Evolutionary conservation across 2,113 vertebrate genomes (phyloP).

Genomic region (Puma concolor): DNA sequence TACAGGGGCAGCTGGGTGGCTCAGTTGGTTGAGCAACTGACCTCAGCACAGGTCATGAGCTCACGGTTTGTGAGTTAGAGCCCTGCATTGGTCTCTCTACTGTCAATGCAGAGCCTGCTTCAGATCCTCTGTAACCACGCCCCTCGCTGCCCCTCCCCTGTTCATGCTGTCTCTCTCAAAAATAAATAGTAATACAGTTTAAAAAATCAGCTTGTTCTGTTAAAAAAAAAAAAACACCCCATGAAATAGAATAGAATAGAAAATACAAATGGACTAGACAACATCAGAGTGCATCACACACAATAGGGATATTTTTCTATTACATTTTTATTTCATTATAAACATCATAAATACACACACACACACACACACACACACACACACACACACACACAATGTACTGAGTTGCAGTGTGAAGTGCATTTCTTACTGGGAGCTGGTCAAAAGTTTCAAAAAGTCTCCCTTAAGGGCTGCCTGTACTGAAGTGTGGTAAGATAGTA

Average conservation of each 20-base stretch:
- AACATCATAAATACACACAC: not conserved
- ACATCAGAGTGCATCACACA: not conserved
- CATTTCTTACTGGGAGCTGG: not conserved
- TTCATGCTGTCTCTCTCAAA: too few species aligned
- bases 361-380: not conserved
- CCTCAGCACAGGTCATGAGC: too few species aligned
- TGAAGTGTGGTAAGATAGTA: not conserved
- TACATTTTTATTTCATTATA: not conserved
- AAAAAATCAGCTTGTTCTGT: too few species aligned
- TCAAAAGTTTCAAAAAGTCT: not conserved
- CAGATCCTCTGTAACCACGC: too few species aligned
- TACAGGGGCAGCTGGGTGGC: not conserved
- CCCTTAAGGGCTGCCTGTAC: not conserved
- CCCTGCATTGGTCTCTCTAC: too few species aligned
- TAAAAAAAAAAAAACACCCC: too few species aligned
- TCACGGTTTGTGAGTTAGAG: too few species aligned
- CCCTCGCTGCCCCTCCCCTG: too few species aligned
- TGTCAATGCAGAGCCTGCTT: too few species aligned
- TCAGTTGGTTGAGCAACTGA: too few species aligned
- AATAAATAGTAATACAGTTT: too few species aligned
- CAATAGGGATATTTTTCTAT: not conserved
- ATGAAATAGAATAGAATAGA: not conserved
- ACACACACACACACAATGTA: not conserved
- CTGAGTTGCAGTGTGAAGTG: not conserved
- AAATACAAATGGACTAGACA: not conserved